phyloP scores from a whole-genome alignment of 2,797 vertebrate genomes.

The Characodon lateralis region DNA sequence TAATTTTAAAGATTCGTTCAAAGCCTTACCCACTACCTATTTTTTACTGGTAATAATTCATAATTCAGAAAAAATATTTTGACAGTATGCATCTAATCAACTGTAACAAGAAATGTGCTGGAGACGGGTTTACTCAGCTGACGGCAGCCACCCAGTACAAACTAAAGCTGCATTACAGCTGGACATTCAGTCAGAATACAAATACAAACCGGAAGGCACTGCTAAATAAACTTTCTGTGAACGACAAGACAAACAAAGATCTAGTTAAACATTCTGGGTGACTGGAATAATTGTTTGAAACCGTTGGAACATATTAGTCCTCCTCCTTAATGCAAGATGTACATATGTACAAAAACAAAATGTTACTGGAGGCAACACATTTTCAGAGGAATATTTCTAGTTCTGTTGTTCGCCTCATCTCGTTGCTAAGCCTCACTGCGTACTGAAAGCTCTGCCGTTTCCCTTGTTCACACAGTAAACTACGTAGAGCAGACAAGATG shows the following conservation, averaged over 20 bases:
- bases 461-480: too few species aligned
- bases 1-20: not conserved
- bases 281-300: not conserved
- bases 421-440: too few species aligned
- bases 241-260: not conserved
- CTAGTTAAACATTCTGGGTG: not conserved
- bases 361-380: too few species aligned
- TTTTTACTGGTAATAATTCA: not conserved
- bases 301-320: not conserved
- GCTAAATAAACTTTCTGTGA: not conserved
- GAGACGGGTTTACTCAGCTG: not conserved
- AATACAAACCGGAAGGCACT: not conserved
- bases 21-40: too few species aligned
- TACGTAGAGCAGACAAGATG: too few species aligned
- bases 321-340: not conserved
- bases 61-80: not conserved
- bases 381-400: too few species aligned
- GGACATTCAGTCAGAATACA: not conserved
- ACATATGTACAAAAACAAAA: not conserved
- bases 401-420: too few species aligned
- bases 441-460: too few species aligned
- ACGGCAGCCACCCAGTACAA: not conserved
- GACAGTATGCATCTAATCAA: not conserved
- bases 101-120: not conserved
- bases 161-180: not conserved